Percentiles rank a stretch among this genome's conserved stretches.
These are phyloP conservation scores for Dipodomys stephensi DNA, from an alignment of 2,113 vertebrate genomes.

Conservation along the genomic window DNA sequence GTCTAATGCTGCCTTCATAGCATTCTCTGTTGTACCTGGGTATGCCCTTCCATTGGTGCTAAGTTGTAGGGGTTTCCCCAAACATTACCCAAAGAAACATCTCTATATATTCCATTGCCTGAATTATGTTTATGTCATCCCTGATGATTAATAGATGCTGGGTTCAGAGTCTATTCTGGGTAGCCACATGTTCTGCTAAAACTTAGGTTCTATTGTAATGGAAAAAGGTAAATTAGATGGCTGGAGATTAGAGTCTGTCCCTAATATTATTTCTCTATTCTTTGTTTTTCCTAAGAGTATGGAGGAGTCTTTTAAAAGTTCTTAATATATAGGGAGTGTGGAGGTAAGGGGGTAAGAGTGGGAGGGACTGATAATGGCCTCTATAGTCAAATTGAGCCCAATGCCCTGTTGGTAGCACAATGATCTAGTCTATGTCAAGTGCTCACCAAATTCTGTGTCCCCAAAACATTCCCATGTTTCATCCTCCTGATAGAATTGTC, in stretches of 20 bases:
- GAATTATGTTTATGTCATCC: neutral
- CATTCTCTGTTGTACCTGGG: neutral
- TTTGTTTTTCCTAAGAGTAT: conserved; percentile 48
- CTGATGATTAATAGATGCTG: no score
- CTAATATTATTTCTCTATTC: neutral
- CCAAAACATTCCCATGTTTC: neutral
- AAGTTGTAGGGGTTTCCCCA: neutral
- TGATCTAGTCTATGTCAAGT: neutral
- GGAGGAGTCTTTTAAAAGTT: neutral
- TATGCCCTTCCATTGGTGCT: neutral
- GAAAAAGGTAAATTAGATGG: neutral
- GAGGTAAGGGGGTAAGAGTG: neutral
- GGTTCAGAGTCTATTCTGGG: neutral
- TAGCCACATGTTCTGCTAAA: neutral
- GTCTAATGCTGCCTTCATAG: neutral
- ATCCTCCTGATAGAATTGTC: neutral
- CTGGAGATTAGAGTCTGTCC: neutral
- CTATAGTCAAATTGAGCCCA: neutral
- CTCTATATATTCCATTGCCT: neutral
- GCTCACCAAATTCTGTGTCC: neutral
- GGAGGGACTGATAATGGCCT: neutral
- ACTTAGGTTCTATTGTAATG: neutral
- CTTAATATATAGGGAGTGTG: neutral
- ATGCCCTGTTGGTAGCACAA: neutral
- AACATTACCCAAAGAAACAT: conserved; percentile 11